Evolutionary conservation across 2,113 vertebrate species (phyloP), one percentile per base, ranked within the genome.

Genomic region (Bos javanicus): DNA sequence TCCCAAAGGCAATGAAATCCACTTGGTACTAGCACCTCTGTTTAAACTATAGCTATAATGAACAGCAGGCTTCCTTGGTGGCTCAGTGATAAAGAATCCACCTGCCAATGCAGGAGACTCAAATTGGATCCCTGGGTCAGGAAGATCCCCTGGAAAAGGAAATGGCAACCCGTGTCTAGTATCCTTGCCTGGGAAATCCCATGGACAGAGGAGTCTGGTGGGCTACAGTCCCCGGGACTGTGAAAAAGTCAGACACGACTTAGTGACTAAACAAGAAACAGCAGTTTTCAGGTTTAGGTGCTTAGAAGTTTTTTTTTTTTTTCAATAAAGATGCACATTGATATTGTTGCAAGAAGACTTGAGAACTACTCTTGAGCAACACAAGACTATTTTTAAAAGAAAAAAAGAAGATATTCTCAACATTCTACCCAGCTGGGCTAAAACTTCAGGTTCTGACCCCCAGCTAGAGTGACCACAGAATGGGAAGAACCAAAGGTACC

Each of bases 1-100:
- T 95, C 98, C 97, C 98, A 99, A 99, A 99, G 99, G 99, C 99
- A 99, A 99, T 99, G 98, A 99, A 99, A 98, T 98, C 89, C 99
- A 19, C 23, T 96, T 99, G 52, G 90, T 99, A 96, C 99, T 4
- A 67, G 99, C 99, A 99, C 99, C 98, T 97, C 98, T 94, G 98
- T 99, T 98, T 99, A 98, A 98, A 99, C 98, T 98, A 92, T 98
- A 78, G 93, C 98, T 99, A 97, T 64, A 0, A 39, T 21, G 0
- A 26, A 76, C 23, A 76, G 71, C 0, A 1, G 36, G 36, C 36
- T 43, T 26, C 71, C 6, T 3, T 43, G 23, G 21, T 25, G 36
- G 23, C 1, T 43, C 71, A 43, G 1, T 39, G 36, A 43, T 76
- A 43, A 76, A 43, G 71, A 76, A 43, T 26, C 3, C 12, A 26